Evolutionary conservation across 2,113 vertebrate genomes (phyloP), one percentile per base, ranked within the genome.

Genomic region (Puffinus mauretanicus): DNA sequence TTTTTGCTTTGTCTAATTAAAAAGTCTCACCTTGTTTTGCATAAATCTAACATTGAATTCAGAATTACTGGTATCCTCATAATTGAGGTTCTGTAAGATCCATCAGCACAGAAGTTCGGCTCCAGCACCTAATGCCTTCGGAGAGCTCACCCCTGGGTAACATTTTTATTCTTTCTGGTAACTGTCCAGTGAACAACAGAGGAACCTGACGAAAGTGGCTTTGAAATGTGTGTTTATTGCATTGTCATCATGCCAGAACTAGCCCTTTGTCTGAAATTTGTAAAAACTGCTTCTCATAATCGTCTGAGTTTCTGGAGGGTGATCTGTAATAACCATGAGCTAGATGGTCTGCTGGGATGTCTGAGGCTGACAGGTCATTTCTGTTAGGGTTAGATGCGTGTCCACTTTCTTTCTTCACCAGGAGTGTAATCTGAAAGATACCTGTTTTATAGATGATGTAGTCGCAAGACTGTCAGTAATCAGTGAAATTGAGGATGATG

Each of bases 161-260:
- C 86, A 10, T 86, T 96, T 93, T 83, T 93, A 92, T 90, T 94
- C 83, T 71, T 79, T 34, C 73, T 97, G 96, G 96, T 88, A 84
- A 22, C 55, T 52, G 51, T 60, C 91, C 94, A 91, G 80, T 0
- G 15, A 86, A 76, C 80, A 91, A 65, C 57, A 83, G 88, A 96
- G 92, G 66, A 94, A 94, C 93, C 88, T 89, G 86, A 75, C 4
- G 3, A 80, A 82, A 91, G 81, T 93, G 93, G 57, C 91, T 97
- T 95, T 93, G 94, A 96, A 96, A 97, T 85, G 89, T 91, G 91
- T 88, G 84, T 95, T 97, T 95, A 96, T 97, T 90, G 96, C 93
- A 27, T 70, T 96, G 95, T 95, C 91, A 9, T 78, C 26, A 6
- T 90, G 95, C 95, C 96, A 96, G 95, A 86, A 81, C 6, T 46